Evolutionary conservation across 2,888 invertebrate genomes (phyloP).

Genomic region (Drosophila aldrichi): DNA sequence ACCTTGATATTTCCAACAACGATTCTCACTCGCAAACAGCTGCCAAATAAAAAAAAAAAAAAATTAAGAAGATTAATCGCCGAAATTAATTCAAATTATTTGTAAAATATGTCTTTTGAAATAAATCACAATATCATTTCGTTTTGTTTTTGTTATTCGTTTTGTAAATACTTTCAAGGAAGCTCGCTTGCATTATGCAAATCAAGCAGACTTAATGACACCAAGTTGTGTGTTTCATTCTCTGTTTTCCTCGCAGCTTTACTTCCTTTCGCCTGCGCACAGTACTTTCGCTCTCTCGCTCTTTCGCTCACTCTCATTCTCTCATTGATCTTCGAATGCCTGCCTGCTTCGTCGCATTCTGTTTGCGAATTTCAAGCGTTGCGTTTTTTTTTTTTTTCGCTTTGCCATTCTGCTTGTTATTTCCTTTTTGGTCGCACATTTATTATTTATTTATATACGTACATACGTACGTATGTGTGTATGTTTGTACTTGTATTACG

Average conservation of each 20-base stretch:
- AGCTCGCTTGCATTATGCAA: conserved; percentile 59
- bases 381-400: conserved; percentile 16
- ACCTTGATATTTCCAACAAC: conserved; percentile 62
- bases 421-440: conserved; percentile 57
- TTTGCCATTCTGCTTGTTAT: conserved; percentile 50
- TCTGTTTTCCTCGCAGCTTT: background rate
- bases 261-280: conserved; percentile 2
- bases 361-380: conserved; percentile 28
- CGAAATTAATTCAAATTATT: conserved; percentile 45
- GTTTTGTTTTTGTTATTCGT: background rate
- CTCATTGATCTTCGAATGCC: conserved; percentile 9
- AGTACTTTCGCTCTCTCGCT: background rate
- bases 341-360: conserved; percentile 38
- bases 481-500: conserved; percentile 49
- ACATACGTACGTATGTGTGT: conserved; percentile 6
- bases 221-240: conserved; percentile 3
- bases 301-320: background rate
- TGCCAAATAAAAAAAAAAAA: conserved; percentile 40
- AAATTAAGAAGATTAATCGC: conserved; percentile 2
- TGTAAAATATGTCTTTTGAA: conserved; percentile 21
- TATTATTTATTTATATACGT: conserved; percentile 45
- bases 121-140: background rate
- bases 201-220: conserved; percentile 56
- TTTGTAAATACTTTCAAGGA: conserved; percentile 45
- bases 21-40: conserved; percentile 56